These are phyloP conservation scores for Eubucco bourcierii DNA, from an alignment of 2,113 vertebrate species.

Conservation along the genomic window DNA sequence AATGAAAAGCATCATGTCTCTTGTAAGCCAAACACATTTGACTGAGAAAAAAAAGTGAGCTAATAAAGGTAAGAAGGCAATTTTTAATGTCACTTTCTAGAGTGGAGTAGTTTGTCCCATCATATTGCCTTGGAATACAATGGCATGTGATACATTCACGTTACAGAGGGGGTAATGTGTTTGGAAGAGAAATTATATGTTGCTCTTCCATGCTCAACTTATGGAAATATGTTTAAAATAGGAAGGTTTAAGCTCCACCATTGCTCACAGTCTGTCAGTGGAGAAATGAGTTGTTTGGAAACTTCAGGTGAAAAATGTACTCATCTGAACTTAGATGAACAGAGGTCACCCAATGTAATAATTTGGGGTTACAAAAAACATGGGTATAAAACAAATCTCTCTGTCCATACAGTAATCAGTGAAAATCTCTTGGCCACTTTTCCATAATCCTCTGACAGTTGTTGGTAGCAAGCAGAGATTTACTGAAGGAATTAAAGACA, in stretches of 20 bases:
- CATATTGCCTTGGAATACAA: not conserved
- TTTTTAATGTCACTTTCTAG: slow-evolving; percentile 14
- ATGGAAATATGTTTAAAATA: not conserved
- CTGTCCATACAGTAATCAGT: not conserved
- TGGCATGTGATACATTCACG: not conserved
- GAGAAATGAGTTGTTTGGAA: not conserved
- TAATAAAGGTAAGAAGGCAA: slow-evolving; percentile 14
- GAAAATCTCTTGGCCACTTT: not conserved
- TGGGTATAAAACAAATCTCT: not conserved
- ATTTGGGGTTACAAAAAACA: not conserved
- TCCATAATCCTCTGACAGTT: not conserved
- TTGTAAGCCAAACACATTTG: not conserved
- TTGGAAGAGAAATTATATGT: not conserved
- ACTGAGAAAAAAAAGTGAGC: slow-evolving; percentile 10
- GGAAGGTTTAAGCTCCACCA: not conserved
- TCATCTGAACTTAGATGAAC: not conserved
- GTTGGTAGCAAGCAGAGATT: not conserved
- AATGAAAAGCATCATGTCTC: not conserved
- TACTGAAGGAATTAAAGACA: not conserved
- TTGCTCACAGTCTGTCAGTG: not conserved
- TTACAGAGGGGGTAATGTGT: not conserved
- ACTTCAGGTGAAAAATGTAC: not conserved
- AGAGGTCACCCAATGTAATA: not conserved
- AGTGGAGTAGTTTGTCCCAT: slow-evolving; percentile 18
- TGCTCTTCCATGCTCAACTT: not conserved